Percentiles rank a stretch among this genome's conserved stretches.
Conservation (phyloP, 1,140 invertebrate genomes). For the Nomia melanderi region DNA sequence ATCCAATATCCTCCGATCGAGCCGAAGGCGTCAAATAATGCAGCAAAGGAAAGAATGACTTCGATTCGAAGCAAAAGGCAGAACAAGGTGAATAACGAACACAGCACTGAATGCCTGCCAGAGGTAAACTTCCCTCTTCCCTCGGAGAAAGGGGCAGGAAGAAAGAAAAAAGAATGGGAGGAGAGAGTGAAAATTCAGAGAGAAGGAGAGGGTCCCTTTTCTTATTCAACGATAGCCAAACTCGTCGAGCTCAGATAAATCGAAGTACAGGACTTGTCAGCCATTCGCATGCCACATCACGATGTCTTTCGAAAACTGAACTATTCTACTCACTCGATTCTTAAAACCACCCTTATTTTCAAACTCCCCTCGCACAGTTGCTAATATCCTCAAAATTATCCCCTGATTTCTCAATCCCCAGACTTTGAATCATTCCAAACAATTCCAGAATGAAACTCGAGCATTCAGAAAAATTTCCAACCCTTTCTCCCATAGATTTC, state of each 20-base stretch:
- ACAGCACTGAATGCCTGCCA: not conserved
- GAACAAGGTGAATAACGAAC: not conserved
- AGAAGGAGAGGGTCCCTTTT: not conserved
- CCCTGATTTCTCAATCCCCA: slow-evolving; percentile 39
- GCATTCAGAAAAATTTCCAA: too few species aligned
- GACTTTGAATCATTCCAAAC: slow-evolving; percentile 49
- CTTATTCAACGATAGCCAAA: not conserved
- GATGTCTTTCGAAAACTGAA: slow-evolving; percentile 56
- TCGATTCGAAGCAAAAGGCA: not conserved
- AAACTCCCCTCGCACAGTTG: not conserved
- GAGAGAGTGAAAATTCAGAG: too few species aligned
- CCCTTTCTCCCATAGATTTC: too few species aligned
- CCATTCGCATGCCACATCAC: not conserved
- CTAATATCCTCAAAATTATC: not conserved
- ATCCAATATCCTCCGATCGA: not conserved
- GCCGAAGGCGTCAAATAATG: not conserved
- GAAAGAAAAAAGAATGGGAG: too few species aligned
- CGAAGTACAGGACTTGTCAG: not conserved
- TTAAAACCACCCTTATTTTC: too few species aligned
- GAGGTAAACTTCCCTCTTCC: not conserved
- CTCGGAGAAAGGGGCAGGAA: too few species aligned
- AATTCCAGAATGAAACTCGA: slow-evolving; percentile 56
- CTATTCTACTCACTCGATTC: slow-evolving; percentile 28
- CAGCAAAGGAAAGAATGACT: not conserved
- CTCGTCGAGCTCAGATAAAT: slow-evolving; percentile 1